Base-by-base conservation (phyloP, 2,113 vertebrate species). In the Stercorarius parasiticus region DNA sequence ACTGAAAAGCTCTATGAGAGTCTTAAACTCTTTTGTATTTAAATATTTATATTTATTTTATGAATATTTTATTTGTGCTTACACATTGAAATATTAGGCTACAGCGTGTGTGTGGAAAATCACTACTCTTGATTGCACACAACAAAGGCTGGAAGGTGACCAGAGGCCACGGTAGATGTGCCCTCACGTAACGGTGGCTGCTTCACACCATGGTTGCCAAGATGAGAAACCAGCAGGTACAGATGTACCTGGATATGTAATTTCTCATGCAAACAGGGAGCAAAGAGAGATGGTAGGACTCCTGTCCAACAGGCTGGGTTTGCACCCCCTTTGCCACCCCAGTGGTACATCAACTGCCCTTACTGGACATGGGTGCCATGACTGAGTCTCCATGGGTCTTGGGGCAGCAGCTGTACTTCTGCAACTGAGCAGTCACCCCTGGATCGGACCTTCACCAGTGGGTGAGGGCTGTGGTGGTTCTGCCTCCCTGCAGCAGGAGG, bases 141-240 rank as follows among this genome's bases (percentile, higher is more conserved):
- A 87, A 2, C 11, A 62, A 77, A 58, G 23, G 16, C 50, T 49
- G 17, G 15, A 78, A 34, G 21, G 5, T 49, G 59, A 61, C 52
- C 30, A 73, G 40, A 53, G 45, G 26, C 38, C 59, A 17, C 0
- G 0, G 49, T 29, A 82, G 43, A 53, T 30, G 42, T 43, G 32
- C 36, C 16, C 19, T 56, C 47, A 19, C 0, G 0, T 34, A 49
- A 26, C 6, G 4, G 59, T 0, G 1, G 53, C 77, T 67, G 40
- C 66, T 45, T 61, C 47, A 34, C 1, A 4, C 30, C 52, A 20
- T 1, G 2, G 36, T 8, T 64, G 27, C 32, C 17, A 9, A 26
- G 49, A 69, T 23, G 23, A 76, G 32, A 81, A 81, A 38, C 5
- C 11, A 64, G 55, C 42, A 81, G 69, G 16, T 64, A 19, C 64